Base-by-base conservation (phyloP, 2,113 vertebrate genomes). In the Lamprologus ornatipinnis region DNA sequence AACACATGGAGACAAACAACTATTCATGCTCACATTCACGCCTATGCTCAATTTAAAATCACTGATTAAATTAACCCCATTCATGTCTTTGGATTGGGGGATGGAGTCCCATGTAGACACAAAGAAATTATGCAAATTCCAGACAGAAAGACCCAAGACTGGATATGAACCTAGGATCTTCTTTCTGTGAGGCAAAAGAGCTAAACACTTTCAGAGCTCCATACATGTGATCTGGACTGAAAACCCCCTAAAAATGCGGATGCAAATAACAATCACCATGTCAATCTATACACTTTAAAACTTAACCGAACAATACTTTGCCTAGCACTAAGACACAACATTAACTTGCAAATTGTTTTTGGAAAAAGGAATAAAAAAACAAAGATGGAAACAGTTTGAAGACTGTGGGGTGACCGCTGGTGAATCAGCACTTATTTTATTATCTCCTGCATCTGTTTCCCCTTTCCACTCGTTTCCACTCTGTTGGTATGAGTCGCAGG, bases 361-460 rank as follows among this genome's bases (percentile, higher is more conserved):
- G 11, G 9, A 35, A 37, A 83, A 6, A 19, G 5, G 26, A 83
- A 37, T 37, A 7, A 53, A 10, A 17, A 17, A 23, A 60, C 28
- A 35, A 37, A 37, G 11, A 55, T 23, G 33, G 15, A 35, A 54
- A 45, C 7, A 26, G 13, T 81, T 58, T 42, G 6, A 37, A 58
- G 26, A 42, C 8, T 58, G 23, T 37, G 60, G 84, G 42, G 83
- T 87, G 33, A 49, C 6, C 1, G 10, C 15, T 75, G 17, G 28
- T 89, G 84, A 92, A 88, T 86, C 55, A 86, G 78, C 47, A 8
- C 37, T 84, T 84, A 89, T 85, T 87, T 85, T 83, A 89, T 88
- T 81, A 81, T 79, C 53, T 81, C 82, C 47, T 21, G 12, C 21
- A 68, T 87, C 51, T 58, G 58, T 31, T 82, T 84, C 79, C 80